Evolutionary conservation across 2,888 invertebrate genomes (phyloP), one percentile per base, ranked within the genome.

Genomic region (Caenorhabditis becei): DNA sequence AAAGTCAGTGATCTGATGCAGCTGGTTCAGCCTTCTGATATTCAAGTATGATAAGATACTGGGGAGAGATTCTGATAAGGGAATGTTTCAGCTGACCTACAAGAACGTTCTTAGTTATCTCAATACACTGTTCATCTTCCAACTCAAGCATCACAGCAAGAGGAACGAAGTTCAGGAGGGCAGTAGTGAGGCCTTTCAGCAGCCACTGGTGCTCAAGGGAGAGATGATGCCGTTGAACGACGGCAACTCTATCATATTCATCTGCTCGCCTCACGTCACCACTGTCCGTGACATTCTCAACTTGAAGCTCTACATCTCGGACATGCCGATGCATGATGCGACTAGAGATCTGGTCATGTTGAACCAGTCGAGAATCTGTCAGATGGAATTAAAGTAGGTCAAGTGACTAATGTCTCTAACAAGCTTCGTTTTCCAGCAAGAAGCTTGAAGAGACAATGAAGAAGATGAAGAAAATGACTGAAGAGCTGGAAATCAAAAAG

Each of bases 311-410:
- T 90, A 80, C 82, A 83, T 90, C 32, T 86, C 85, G n/a, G 90
- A 90, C 66, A 89, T 91, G 87, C 89, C 88, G 54, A 85, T 87
- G 77, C 89, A 90, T 77, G 90, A 90, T 58, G 89, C 88, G 1
- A 91, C 89, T 0, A 53, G 90, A 44, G 90, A 90, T 77, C 62
- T 90, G 26, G 86, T 90, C 49, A 87, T 90, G 87, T 69, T 90
- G 59, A 90, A 90, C 49, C 89, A 90, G 66, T 85, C 87, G 18
- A 74, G 90, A 71, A 88, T 89, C 28, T 87, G 88, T 59, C 90
- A 89, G 61, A 87, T 88, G 84, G 88, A 90, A 62, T 70, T 90
- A 47, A 90, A 90, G 89, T 89, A 28, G 58, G 71, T 14, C 54
- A 28, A 2, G 28, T 16, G 28, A 26, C 32, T 32, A 7, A 14